These are phyloP conservation scores for Zelostemma sp. DNA, from an alignment of 1,140 invertebrate species.

Conservation along the genomic window DNA sequence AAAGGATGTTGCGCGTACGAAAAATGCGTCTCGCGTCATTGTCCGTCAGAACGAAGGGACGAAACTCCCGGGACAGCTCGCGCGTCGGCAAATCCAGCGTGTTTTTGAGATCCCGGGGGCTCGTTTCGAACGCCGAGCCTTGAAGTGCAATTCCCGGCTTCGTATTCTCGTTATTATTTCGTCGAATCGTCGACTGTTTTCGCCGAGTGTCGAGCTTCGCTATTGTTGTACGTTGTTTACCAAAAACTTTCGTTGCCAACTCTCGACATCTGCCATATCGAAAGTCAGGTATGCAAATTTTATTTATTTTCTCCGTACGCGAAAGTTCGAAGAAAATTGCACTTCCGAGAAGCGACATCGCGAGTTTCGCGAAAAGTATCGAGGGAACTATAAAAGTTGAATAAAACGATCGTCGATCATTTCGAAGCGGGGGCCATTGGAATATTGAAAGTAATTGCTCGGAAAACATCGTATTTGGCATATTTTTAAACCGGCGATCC, in stretches of 20 bases:
- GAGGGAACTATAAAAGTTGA: too few relatives aligned
- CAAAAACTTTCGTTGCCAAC: not conserved
- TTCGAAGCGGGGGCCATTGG: too few relatives aligned
- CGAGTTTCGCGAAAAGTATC: too few relatives aligned
- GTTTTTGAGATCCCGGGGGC: not conserved
- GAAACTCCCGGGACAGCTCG: not conserved
- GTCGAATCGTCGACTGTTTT: not conserved
- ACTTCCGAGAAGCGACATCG: too few relatives aligned
- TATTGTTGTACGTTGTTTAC: not conserved
- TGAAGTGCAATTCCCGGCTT: constrained; percentile 3
- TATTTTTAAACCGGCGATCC: too few relatives aligned
- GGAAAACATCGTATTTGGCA: too few relatives aligned
- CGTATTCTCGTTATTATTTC: constrained; percentile 1
- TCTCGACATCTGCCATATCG: not conserved
- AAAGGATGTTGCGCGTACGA: not conserved
- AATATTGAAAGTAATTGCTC: too few relatives aligned
- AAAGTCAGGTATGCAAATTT: not conserved
- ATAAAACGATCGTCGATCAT: too few relatives aligned
- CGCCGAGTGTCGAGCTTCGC: not conserved
- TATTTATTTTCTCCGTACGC: too few relatives aligned
- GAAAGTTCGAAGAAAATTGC: too few relatives aligned
- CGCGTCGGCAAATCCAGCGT: not conserved
- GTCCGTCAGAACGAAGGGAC: not conserved
- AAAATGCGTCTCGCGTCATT: not conserved
- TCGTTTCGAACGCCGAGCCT: not conserved